These are phyloP conservation scores for Platyrinchus mystaceus DNA, from an alignment of 2,797 vertebrate genomes.

Conservation along the genomic window DNA sequence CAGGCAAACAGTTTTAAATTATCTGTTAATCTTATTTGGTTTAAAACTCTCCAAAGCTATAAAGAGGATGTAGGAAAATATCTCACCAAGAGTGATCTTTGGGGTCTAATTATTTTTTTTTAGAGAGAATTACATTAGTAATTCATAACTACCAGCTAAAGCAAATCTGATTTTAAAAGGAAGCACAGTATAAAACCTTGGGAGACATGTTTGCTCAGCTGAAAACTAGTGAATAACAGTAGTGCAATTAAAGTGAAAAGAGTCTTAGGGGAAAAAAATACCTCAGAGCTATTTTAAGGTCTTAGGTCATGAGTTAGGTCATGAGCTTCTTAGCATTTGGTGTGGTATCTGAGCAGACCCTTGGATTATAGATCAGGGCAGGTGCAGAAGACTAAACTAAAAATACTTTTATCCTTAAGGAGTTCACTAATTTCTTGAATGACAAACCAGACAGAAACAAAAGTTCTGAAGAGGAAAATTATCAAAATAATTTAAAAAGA, in stretches of 20 bases:
- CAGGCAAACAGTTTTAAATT: not conserved
- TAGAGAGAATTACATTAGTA: not conserved
- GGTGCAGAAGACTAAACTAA: slow-evolving; percentile 86
- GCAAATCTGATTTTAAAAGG: not conserved
- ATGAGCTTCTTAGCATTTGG: slow-evolving; percentile 78
- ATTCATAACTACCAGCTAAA: not conserved
- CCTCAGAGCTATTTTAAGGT: slow-evolving; percentile 79
- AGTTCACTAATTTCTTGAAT: slow-evolving; percentile 59
- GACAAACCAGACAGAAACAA: not conserved
- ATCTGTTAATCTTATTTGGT: not conserved
- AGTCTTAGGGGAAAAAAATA: not conserved
- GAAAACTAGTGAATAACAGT: not conserved
- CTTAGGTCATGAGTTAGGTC: slow-evolving; percentile 76
- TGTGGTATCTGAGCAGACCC: slow-evolving; percentile 76
- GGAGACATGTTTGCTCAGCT: not conserved
- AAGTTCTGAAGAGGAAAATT: not conserved
- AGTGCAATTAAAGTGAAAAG: not conserved
- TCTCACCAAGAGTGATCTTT: not conserved
- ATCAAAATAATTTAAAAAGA: not conserved
- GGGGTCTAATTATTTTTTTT: not conserved
- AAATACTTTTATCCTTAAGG: slow-evolving; percentile 83
- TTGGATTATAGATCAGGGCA: slow-evolving; percentile 85
- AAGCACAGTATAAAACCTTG: not conserved
- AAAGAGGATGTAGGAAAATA: not conserved
- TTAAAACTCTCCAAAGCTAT: not conserved